Evolutionary conservation across 2,888 invertebrate species (phyloP).

Genomic region (Eristalis arbustorum): DNA sequence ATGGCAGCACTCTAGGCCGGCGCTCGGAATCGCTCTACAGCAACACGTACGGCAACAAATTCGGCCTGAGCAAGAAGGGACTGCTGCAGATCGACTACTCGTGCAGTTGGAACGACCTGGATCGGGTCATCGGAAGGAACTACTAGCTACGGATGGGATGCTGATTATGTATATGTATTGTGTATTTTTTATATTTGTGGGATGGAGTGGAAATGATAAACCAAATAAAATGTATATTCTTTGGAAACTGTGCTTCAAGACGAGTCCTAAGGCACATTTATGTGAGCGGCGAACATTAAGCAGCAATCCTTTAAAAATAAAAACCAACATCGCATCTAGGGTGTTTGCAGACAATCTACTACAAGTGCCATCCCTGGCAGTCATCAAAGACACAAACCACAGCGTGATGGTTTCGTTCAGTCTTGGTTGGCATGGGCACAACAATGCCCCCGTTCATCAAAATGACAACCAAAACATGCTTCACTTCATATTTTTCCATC

Average conservation of each 20-base stretch:
- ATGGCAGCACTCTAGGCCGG: constrained; percentile 70
- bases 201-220: constrained; percentile 3
- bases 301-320: too few species aligned
- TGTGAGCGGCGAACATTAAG: too few species aligned
- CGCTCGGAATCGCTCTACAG: constrained; percentile 77
- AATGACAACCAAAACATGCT: background rate
- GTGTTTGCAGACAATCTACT: background rate
- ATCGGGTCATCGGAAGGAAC: constrained; percentile 84
- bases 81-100: constrained; percentile 91
- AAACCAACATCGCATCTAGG: too few species aligned
- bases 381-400: constrained; percentile 28
- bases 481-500: background rate
- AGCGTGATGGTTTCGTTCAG: constrained; percentile 17
- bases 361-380: background rate
- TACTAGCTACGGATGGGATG: constrained; percentile 70
- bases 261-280: too few species aligned
- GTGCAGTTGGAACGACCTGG: constrained; percentile 90
- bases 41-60: constrained; percentile 78
- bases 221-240: constrained; percentile 46
- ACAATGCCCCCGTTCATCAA: constrained; percentile 25
- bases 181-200: constrained; percentile 16
- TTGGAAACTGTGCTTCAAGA: background rate
- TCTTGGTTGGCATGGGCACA: background rate
- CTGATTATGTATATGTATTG: background rate
- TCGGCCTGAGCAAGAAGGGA: constrained; percentile 89